A percentile compares a stretch with the other conserved stretches of the same genome.
These are phyloP conservation scores for Champsocephalus esox DNA, from an alignment of 2,797 vertebrate species.

Conservation along the genomic window DNA sequence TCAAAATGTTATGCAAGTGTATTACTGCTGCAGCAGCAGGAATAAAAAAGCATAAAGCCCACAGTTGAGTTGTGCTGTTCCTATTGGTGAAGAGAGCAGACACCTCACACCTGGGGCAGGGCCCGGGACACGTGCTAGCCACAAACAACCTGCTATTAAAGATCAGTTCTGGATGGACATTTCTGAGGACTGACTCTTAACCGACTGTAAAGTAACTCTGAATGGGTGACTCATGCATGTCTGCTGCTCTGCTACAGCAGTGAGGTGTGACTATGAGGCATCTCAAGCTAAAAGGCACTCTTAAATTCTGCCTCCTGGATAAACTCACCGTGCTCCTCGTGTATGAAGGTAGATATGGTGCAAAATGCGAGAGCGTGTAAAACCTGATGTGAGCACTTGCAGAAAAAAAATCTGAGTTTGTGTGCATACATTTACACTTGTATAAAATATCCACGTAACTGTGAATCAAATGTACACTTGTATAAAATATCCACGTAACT, in stretches of 20 bases:
- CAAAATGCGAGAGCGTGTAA: too few species aligned
- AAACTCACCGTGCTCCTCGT: not conserved
- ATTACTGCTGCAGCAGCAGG: slow-evolving; percentile 65
- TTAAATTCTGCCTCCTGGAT: slow-evolving; percentile 27
- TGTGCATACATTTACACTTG: too few species aligned
- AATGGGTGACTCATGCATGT: slow-evolving; percentile 52
- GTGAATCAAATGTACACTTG: too few species aligned
- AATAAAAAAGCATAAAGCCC: slow-evolving; percentile 61
- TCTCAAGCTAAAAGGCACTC: slow-evolving; percentile 43
- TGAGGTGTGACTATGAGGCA: slow-evolving; percentile 30
- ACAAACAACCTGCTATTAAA: slow-evolving; percentile 54
- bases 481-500: too few species aligned
- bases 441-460: too few species aligned
- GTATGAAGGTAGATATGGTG: too few species aligned
- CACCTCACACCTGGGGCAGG: slow-evolving; percentile 62
- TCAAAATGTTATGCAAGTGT: slow-evolving; percentile 78
- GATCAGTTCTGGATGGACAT: slow-evolving; percentile 59
- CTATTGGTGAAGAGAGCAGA: slow-evolving; percentile 63
- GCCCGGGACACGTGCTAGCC: slow-evolving; percentile 67
- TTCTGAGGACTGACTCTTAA: slow-evolving; percentile 54
- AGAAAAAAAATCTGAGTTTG: too few species aligned
- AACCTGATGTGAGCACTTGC: too few species aligned
- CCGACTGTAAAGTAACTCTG: slow-evolving; percentile 42
- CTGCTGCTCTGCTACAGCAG: slow-evolving; percentile 27
- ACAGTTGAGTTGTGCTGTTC: slow-evolving; percentile 60